Conservation (phyloP, 2,113 vertebrate genomes). For the Salvelinus namaycush region DNA sequence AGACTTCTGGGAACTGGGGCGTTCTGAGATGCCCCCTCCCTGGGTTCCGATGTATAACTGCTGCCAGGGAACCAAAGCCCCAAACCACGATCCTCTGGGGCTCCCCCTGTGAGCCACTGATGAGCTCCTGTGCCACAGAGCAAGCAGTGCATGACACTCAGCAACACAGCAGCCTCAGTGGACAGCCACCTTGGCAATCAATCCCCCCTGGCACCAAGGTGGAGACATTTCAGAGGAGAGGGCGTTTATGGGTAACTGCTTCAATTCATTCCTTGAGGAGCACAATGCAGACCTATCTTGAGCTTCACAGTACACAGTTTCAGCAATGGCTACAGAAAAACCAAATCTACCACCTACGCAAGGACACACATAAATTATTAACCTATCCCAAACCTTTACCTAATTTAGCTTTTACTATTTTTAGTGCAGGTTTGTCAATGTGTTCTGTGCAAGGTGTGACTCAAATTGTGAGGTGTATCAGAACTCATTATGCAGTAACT, state of each 20-base stretch:
- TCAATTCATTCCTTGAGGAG: neutral
- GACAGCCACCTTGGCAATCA: slow-evolving; percentile 35
- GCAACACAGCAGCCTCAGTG: slow-evolving; percentile 52
- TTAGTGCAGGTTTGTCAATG: too few relatives aligned
- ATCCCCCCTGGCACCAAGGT: slow-evolving; percentile 36
- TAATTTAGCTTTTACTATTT: too few relatives aligned
- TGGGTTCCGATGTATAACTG: neutral
- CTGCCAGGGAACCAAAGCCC: neutral
- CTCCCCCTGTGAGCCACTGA: slow-evolving; percentile 25
- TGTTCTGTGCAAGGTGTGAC: too few relatives aligned
- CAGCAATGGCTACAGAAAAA: slow-evolving; percentile 3
- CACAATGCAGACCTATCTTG: neutral
- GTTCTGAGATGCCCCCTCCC: neutral
- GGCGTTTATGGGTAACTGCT: neutral
- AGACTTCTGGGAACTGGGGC: neutral
- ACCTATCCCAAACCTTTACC: neutral
- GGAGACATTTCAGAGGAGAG: slow-evolving; percentile 36
- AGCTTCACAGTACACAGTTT: neutral
- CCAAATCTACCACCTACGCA: neutral
- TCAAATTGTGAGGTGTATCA: too few relatives aligned
- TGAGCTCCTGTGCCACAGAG: slow-evolving; percentile 50
- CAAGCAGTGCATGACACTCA: slow-evolving; percentile 54
- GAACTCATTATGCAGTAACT: too few relatives aligned
- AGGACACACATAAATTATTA: neutral
- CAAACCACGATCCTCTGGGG: slow-evolving; percentile 22